These are phyloP conservation scores for Turdus rufiventris DNA, from an alignment of 2,113 vertebrate genomes.

Conservation along the genomic window DNA sequence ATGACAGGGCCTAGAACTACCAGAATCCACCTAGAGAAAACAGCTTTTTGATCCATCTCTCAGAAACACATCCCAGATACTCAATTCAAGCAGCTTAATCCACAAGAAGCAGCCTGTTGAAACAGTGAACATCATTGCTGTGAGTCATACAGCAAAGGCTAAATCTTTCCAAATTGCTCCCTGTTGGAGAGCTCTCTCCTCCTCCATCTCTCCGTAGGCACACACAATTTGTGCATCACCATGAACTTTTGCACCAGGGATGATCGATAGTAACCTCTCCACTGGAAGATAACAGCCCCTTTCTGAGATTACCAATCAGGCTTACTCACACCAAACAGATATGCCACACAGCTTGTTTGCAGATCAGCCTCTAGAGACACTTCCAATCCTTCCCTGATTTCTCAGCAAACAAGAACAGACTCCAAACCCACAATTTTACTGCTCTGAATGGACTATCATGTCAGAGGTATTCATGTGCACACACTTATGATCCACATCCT, in stretches of 20 bases:
- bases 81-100: not conserved
- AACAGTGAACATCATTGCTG: not conserved
- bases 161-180: not conserved
- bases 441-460: not conserved
- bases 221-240: not conserved
- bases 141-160: not conserved
- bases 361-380: not conserved
- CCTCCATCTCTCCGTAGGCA: not conserved
- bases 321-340: not conserved
- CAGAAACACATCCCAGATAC: not conserved
- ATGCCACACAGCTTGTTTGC: not conserved
- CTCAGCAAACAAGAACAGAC: not conserved
- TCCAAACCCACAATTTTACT: not conserved
- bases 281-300: not conserved
- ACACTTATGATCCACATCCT: not conserved
- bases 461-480: not conserved
- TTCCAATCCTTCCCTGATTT: not conserved
- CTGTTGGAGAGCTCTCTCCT: not conserved
- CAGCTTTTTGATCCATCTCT: not conserved
- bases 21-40: not conserved
- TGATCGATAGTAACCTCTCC: conserved; percentile 6
- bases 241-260: not conserved
- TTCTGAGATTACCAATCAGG: not conserved
- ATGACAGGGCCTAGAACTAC: not conserved
- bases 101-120: not conserved